Conservation (phyloP, 2,888 invertebrate genomes). For the Pheosia tremula region DNA sequence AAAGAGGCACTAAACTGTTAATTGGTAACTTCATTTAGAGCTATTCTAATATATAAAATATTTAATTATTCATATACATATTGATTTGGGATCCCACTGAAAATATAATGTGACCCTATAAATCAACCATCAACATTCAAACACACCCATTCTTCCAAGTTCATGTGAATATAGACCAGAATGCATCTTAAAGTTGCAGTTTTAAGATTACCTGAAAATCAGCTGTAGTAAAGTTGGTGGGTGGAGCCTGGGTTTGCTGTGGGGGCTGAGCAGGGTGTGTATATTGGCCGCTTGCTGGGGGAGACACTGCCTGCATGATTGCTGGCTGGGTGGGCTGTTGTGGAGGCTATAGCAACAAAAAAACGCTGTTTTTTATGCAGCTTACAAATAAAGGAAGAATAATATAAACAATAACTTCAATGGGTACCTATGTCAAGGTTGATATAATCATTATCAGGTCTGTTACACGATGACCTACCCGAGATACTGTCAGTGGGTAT, state of each 20-base stretch:
- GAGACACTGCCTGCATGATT: constrained; percentile 92
- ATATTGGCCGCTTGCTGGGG: constrained; percentile 84
- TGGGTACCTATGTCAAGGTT: neutral
- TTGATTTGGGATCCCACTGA: too few species aligned
- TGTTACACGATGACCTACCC: constrained; percentile 20
- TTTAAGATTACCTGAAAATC: constrained; percentile 87
- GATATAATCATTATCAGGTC: constrained; percentile 14
- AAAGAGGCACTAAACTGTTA: too few species aligned
- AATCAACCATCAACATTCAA: too few species aligned
- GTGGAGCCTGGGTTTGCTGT: constrained; percentile 76
- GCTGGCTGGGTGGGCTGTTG: constrained; percentile 88
- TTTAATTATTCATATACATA: too few species aligned
- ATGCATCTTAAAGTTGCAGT: too few species aligned
- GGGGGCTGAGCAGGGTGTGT: constrained; percentile 86
- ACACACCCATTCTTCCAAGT: too few species aligned
- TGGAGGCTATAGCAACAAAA: constrained; percentile 36
- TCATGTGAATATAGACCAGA: too few species aligned
- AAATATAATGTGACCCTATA: too few species aligned
- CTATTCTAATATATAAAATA: too few species aligned
- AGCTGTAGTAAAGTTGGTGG: constrained; percentile 86
- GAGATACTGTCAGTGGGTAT: constrained; percentile 49
- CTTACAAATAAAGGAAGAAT: neutral
- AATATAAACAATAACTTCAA: neutral
- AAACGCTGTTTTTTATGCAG: neutral
- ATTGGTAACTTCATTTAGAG: too few species aligned